Evolutionary conservation across 2,113 vertebrate species (phyloP).

Genomic region (Pavo muticus): DNA sequence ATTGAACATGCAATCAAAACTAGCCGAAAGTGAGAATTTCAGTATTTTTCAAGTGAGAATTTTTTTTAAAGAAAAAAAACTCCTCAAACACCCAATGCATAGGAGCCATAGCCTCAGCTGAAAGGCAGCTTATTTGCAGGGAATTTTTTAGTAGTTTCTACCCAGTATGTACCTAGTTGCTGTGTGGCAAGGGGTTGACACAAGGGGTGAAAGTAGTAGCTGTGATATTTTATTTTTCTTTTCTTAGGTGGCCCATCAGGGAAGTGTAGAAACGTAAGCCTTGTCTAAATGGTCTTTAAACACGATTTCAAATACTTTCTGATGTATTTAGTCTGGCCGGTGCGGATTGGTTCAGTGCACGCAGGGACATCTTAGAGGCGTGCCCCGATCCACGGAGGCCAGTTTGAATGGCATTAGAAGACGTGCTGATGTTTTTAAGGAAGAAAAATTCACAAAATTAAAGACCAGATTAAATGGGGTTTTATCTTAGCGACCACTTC

Average conservation of each 20-base stretch:
- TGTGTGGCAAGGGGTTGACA: slow-evolving; percentile 73
- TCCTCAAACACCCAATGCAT: slow-evolving; percentile 75
- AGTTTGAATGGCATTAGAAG: slow-evolving; percentile 13
- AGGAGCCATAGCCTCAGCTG: slow-evolving; percentile 83
- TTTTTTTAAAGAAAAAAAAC: slow-evolving; percentile 53
- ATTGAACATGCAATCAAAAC: slow-evolving; percentile 68
- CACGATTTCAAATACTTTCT: slow-evolving; percentile 38
- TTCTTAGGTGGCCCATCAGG: slow-evolving; percentile 66
- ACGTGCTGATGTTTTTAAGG: slow-evolving; percentile 2
- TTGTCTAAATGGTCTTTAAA: slow-evolving; percentile 74
- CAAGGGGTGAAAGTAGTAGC: slow-evolving; percentile 70
- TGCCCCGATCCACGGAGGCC: neutral
- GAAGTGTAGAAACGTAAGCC: slow-evolving; percentile 73
- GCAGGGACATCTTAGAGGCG: neutral
- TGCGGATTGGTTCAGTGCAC: neutral
- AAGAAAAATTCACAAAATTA: slow-evolving; percentile 39
- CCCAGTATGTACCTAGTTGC: slow-evolving; percentile 73
- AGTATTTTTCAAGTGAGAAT: slow-evolving; percentile 70
- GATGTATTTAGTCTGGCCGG: slow-evolving; percentile 17
- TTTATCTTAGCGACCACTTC: slow-evolving; percentile 61
- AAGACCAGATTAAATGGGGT: slow-evolving; percentile 70
- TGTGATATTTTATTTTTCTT: slow-evolving; percentile 42
- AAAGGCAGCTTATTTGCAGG: slow-evolving; percentile 82
- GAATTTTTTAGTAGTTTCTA: slow-evolving; percentile 82
- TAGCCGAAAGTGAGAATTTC: slow-evolving; percentile 66